A percentile compares a stretch with the other conserved stretches of the same genome.
Conservation (phyloP, 2,888 invertebrate genomes). For the Cactoblastis cactorum region DNA sequence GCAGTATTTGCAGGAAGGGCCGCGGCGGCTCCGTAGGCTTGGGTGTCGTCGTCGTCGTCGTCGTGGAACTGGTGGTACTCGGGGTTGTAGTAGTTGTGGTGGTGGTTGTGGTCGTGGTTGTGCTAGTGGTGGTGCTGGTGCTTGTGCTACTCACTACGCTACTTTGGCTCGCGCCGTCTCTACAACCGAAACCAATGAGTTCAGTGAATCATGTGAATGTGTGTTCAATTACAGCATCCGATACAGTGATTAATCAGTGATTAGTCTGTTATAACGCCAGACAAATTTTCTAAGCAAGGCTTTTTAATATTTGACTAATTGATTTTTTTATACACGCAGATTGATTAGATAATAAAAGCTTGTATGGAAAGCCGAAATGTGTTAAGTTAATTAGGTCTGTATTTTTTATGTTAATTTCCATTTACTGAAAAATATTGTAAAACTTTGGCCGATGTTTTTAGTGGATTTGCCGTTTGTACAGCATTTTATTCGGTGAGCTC, state of each 20-base stretch:
- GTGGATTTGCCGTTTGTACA: too few relatives aligned
- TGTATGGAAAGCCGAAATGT: too few relatives aligned
- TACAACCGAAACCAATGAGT: slow-evolving; percentile 32
- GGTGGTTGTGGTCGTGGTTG: slow-evolving; percentile 46
- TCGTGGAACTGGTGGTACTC: slow-evolving; percentile 61
- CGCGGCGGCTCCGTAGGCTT: slow-evolving; percentile 41
- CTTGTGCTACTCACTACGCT: slow-evolving; percentile 50
- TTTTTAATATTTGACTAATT: too few relatives aligned
- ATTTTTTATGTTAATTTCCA: too few relatives aligned
- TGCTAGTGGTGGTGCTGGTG: slow-evolving; percentile 46
- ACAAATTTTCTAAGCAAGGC: too few relatives aligned
- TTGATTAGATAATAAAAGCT: too few relatives aligned
- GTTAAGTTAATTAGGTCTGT: too few relatives aligned
- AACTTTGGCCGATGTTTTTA: too few relatives aligned
- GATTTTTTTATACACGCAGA: too few relatives aligned
- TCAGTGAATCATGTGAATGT: slow-evolving; percentile 7
- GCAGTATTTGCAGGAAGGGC: slow-evolving; percentile 67
- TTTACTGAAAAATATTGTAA: too few relatives aligned
- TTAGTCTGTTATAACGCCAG: neutral
- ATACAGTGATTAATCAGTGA: neutral
- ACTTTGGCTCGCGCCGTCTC: slow-evolving; percentile 43
- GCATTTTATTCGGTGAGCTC: too few relatives aligned
- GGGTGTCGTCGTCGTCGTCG: slow-evolving; percentile 45
- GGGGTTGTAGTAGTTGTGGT: slow-evolving; percentile 61
- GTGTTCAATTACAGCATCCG: neutral